These are phyloP conservation scores for Apodemus sylvaticus DNA, from an alignment of 2,113 vertebrate species.

Conservation along the genomic window DNA sequence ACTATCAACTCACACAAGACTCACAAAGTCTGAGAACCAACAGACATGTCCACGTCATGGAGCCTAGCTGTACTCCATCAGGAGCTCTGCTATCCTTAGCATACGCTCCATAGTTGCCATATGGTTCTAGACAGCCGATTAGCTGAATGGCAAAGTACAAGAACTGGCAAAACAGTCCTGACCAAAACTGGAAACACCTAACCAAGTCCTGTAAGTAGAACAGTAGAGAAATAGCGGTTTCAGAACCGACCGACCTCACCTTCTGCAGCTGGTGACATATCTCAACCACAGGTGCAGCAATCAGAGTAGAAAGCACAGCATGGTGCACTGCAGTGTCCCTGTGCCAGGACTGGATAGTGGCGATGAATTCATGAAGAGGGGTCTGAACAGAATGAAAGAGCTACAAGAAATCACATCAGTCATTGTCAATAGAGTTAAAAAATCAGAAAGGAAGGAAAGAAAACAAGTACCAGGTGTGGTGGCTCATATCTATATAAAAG, in stretches of 20 bases:
- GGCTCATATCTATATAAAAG: neutral
- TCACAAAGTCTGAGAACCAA: neutral
- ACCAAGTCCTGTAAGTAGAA: neutral
- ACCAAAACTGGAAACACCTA: neutral
- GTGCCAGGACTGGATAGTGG: constrained; percentile 85
- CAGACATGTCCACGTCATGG: neutral
- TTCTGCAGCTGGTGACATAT: constrained; percentile 88
- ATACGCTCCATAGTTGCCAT: neutral
- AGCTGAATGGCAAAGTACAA: too few species aligned
- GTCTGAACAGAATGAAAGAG: constrained; percentile 87
- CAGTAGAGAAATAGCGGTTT: neutral
- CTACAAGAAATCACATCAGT: constrained; percentile 79
- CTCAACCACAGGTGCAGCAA: constrained; percentile 91
- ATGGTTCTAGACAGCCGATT: neutral
- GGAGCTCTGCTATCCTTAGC: neutral
- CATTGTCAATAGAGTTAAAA: neutral
- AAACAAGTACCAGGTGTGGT: neutral
- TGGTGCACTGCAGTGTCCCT: constrained; percentile 80
- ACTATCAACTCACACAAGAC: neutral
- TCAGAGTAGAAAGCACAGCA: constrained; percentile 90
- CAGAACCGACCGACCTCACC: constrained; percentile 82
- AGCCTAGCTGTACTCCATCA: neutral
- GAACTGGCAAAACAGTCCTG: neutral
- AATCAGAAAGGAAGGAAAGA: neutral
- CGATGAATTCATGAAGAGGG: constrained; percentile 89